phyloP scores from a whole-genome alignment of 1,140 invertebrate genomes.

The Maconellicoccus hirsutus region DNA sequence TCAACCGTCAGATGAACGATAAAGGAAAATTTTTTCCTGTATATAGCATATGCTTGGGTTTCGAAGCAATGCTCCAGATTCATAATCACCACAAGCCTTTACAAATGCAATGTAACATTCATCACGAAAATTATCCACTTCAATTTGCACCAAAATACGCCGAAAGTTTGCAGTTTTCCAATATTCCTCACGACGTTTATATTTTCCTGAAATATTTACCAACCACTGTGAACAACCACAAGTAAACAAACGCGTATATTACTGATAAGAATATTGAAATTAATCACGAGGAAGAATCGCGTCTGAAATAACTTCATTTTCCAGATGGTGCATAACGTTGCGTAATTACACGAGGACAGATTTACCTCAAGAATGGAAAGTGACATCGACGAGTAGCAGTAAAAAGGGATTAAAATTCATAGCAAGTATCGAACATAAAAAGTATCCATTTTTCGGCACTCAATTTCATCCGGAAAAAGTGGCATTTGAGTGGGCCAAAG shows the following conservation, averaged over 20 bases:
- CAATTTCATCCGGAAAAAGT: slow-evolving; percentile 90
- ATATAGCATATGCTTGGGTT: slow-evolving; percentile 80
- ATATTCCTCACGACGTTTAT: neutral
- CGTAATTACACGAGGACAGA: slow-evolving; percentile 23
- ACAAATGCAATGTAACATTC: slow-evolving; percentile 33
- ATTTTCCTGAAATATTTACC: neutral
- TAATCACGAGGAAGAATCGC: too few species aligned
- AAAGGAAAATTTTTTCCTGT: slow-evolving; percentile 66
- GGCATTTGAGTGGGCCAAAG: slow-evolving; percentile 58
- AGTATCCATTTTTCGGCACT: slow-evolving; percentile 67
- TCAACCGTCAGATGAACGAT: slow-evolving; percentile 52
- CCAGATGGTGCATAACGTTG: slow-evolving; percentile 28
- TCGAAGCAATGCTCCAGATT: slow-evolving; percentile 63
- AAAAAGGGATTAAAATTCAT: slow-evolving; percentile 51
- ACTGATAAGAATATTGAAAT: too few species aligned
- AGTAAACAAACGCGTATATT: too few species aligned
- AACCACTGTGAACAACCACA: neutral
- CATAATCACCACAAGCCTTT: slow-evolving; percentile 45
- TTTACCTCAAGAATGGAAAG: slow-evolving; percentile 40
- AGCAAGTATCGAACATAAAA: slow-evolving; percentile 50
- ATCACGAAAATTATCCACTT: neutral
- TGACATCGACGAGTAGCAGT: slow-evolving; percentile 62
- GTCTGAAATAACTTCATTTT: neutral
- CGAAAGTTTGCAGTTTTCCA: neutral
- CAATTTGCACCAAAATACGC: neutral